Conservation (phyloP, 1,140 invertebrate genomes). For the Heliconius melpomene region DNA sequence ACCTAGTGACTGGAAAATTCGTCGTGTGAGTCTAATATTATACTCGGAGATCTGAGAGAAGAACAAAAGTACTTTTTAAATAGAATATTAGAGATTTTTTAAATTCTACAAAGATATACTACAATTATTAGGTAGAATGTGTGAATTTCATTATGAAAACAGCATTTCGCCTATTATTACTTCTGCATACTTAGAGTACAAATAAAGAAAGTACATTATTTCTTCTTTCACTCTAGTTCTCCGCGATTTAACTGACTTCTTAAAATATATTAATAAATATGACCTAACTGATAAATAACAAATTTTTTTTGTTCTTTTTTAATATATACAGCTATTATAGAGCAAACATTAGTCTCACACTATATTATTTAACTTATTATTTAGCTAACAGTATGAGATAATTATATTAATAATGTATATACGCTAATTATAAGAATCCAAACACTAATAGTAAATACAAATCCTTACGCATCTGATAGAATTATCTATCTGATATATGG, state of each 20-base stretch:
- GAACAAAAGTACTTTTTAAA: background rate
- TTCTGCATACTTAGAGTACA: background rate
- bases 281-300: constrained; percentile 21
- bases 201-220: background rate
- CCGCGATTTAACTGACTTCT: background rate
- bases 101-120: background rate
- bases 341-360: constrained; percentile 59
- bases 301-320: constrained; percentile 36
- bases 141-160: background rate
- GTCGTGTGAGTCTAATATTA: constrained; percentile 6
- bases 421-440: constrained; percentile 68
- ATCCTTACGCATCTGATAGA: constrained; percentile 47
- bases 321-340: constrained; percentile 54
- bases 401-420: constrained; percentile 68
- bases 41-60: background rate
- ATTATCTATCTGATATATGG: constrained; percentile 18
- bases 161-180: background rate
- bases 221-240: background rate
- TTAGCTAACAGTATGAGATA: constrained; percentile 73
- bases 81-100: background rate
- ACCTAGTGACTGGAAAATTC: constrained; percentile 24
- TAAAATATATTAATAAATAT: constrained; percentile 6
- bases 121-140: background rate
- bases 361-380: constrained; percentile 52
- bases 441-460: constrained; percentile 56